Conservation (phyloP, 2,113 vertebrate species). For the Chinchilla lanigera region DNA sequence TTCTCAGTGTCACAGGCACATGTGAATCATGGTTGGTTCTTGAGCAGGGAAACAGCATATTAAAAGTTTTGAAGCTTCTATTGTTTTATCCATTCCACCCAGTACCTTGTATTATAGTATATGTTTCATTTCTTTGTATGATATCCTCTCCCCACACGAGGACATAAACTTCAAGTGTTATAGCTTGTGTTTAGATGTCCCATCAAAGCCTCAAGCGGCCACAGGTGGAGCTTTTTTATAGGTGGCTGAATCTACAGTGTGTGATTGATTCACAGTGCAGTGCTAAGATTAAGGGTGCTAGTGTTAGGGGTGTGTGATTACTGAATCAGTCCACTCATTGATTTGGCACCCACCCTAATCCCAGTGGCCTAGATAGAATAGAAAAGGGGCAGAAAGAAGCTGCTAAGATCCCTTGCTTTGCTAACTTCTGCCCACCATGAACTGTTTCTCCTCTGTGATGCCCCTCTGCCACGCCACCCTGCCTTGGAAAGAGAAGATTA, state of each 20-base stretch:
- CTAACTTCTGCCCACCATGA: neutral
- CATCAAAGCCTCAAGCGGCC: neutral
- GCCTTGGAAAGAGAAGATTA: neutral
- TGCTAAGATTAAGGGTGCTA: neutral
- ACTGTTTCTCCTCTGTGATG: neutral
- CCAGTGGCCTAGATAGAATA: neutral
- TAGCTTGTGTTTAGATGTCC: neutral
- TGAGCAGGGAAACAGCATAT: neutral
- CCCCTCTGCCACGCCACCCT: neutral
- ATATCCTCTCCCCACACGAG: neutral
- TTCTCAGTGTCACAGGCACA: neutral
- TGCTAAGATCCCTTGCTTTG: neutral
- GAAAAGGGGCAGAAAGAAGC: neutral
- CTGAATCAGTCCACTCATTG: neutral
- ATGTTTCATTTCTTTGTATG: neutral
- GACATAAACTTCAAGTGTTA: neutral
- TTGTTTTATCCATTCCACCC: neutral
- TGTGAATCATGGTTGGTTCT: neutral
- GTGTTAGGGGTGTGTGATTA: neutral
- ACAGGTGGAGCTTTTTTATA: neutral
- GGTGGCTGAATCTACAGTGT: neutral
- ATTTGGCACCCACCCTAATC: neutral
- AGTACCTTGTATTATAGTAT: neutral
- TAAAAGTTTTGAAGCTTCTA: neutral
- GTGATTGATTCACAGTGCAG: neutral